These are phyloP conservation scores for Pantala flavescens DNA, from an alignment of 1,140 invertebrate genomes.

Conservation along the genomic window DNA sequence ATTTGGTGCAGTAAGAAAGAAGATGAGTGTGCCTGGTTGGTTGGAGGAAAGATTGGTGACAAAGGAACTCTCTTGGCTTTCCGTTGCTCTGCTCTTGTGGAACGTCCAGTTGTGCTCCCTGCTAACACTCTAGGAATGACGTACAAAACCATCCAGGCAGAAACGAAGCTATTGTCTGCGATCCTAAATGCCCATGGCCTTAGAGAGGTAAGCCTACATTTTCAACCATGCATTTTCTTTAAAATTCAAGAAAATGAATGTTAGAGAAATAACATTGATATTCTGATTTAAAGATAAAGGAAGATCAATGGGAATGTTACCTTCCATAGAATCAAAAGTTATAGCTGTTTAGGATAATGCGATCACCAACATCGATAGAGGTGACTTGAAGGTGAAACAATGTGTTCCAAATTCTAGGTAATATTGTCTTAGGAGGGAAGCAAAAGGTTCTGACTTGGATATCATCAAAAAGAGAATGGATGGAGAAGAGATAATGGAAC, in stretches of 20 bases:
- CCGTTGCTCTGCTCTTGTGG: constrained; percentile 28
- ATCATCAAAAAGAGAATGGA: too few relatives aligned
- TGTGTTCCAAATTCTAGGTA: too few relatives aligned
- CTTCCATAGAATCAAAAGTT: too few relatives aligned
- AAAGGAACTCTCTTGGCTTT: constrained; percentile 21
- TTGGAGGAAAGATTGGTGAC: constrained; percentile 21
- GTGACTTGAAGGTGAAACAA: too few relatives aligned
- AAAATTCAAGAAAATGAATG: not conserved
- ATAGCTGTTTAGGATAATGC: too few relatives aligned
- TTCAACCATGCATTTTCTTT: too few relatives aligned
- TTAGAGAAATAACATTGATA: too few relatives aligned
- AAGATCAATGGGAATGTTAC: not conserved
- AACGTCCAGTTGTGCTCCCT: constrained; percentile 41
- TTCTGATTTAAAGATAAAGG: not conserved
- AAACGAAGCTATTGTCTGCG: constrained; percentile 63
- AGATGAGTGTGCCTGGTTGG: not conserved
- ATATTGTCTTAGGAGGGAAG: too few relatives aligned
- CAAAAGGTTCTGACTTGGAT: too few relatives aligned
- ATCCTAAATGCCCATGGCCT: constrained; percentile 64
- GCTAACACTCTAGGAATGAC: constrained; percentile 62
- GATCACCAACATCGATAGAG: too few relatives aligned
- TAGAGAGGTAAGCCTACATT: constrained; percentile 45
- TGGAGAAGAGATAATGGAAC: too few relatives aligned
- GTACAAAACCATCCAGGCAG: constrained; percentile 68
- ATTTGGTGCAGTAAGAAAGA: not conserved